Evolutionary conservation across 2,113 vertebrate species (phyloP).

Genomic region (Alosa alosa): DNA sequence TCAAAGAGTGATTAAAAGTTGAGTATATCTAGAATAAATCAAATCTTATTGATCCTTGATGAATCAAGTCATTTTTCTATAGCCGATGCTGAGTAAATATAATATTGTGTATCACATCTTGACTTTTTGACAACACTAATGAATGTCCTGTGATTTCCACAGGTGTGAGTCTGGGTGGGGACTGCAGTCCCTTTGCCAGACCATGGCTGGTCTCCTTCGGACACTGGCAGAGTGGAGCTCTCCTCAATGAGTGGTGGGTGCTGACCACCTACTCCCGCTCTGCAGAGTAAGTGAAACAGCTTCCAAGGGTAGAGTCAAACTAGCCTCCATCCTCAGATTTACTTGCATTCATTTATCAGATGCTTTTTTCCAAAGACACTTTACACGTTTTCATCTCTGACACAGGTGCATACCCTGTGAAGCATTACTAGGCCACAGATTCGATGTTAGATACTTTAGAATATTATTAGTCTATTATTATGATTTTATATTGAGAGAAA

Average conservation of each 20-base stretch:
- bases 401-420: too few relatives aligned
- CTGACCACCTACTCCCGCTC: conserved; percentile 66
- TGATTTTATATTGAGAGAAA: too few relatives aligned
- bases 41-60: too few relatives aligned
- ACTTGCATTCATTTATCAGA: background rate
- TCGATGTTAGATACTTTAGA: too few relatives aligned
- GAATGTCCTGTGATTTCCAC: background rate
- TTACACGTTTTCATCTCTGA: too few relatives aligned
- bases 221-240: conserved; percentile 44
- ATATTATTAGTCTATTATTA: too few relatives aligned
- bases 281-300: conserved; percentile 36
- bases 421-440: too few relatives aligned
- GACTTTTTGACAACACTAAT: too few relatives aligned
- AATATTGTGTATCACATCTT: too few relatives aligned
- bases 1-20: background rate
- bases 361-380: background rate
- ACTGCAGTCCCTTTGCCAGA: background rate
- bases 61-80: too few relatives aligned
- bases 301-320: background rate
- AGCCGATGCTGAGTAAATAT: too few relatives aligned
- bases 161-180: background rate
- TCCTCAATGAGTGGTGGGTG: conserved; percentile 67
- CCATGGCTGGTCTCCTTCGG: background rate
- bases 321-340: background rate
- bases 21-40: too few relatives aligned